These are phyloP conservation scores for Cephus pygmeus DNA, from an alignment of 2,888 invertebrate genomes.

Conservation along the genomic window DNA sequence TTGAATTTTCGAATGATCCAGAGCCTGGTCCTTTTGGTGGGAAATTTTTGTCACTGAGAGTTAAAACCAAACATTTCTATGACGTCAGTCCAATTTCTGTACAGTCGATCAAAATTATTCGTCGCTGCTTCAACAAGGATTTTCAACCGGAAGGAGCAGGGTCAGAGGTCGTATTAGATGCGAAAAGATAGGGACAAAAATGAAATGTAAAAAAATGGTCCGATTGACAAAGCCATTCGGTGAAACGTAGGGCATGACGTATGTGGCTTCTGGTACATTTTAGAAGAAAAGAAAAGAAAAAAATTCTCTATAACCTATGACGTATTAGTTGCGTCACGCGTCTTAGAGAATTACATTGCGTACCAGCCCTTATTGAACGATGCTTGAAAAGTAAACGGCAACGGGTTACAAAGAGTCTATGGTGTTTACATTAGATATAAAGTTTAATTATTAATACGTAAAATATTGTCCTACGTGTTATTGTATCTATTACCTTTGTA, in stretches of 20 bases:
- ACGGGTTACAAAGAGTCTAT: background rate
- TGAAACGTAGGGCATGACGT: background rate
- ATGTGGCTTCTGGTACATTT: background rate
- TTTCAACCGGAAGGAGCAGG: background rate
- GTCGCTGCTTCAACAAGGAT: too few species aligned
- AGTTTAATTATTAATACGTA: conserved; percentile 3
- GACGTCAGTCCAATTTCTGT: background rate
- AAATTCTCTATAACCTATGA: background rate
- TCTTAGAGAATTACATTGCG: background rate
- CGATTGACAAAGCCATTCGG: background rate
- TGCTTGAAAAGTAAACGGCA: background rate
- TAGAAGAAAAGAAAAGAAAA: background rate
- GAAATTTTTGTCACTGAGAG: background rate
- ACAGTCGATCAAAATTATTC: background rate
- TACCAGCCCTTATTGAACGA: background rate
- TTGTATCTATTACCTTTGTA: conserved; percentile 23
- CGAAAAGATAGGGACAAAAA: background rate
- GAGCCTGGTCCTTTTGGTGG: background rate
- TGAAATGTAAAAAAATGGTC: background rate
- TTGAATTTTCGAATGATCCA: background rate
- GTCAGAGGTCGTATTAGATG: background rate
- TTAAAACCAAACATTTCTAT: background rate
- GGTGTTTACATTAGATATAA: background rate
- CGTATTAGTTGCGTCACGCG: background rate
- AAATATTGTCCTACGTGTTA: conserved; percentile 7